Base-by-base conservation (phyloP, 2,888 invertebrate species). In the Agrotis clavis region DNA sequence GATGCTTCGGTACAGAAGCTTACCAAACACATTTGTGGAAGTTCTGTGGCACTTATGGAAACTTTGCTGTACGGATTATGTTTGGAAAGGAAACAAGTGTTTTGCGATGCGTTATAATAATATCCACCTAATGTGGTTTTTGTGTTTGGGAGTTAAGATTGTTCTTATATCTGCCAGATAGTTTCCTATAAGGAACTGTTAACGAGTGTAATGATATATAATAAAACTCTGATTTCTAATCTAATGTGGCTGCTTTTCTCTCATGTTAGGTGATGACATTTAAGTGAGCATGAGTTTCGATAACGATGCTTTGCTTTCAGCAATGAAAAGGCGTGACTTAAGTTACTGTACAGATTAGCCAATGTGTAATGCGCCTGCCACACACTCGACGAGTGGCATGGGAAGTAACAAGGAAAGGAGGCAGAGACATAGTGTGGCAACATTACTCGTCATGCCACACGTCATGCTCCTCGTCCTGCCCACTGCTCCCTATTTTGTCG, bases 41-140 rank as follows among this genome's bases (percentile, higher is more conserved):
- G 41, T 77, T 69, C 48, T 68, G 77, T 19, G 60, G 7, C 48
- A 30, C 41, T 60, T 54, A 69, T 54, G 48, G 41, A 50, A 53
- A 54, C 13, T 41, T 48, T 41, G 41, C n/a, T 41, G 6, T 45
- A 18, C n/a, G 50, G 48, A 45, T 67, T 67, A 50, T 4, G 56
- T 56, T 56, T 56, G 54, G 21, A 21, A 19, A 19, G 41, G 30
- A 47, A 54, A 18, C 18, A 50, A 50, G n/a, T 14, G n/a, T 45
- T 50, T 25, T 9, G 9, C 9, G 56, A 50, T 56, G 5, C 13
- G 3, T 66, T 18, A 50, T 35, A 19, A 50, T 35, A 19, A 47
- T 25, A 68, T 25, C 48, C n/a, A 0, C 25, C 21, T 30, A 21
- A 18, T 57, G 30, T 30, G 3, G 1, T 18, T 19, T 21, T 16